Evolutionary conservation across 2,797 vertebrate species (phyloP).

Genomic region (Phalanger gymnotis): DNA sequence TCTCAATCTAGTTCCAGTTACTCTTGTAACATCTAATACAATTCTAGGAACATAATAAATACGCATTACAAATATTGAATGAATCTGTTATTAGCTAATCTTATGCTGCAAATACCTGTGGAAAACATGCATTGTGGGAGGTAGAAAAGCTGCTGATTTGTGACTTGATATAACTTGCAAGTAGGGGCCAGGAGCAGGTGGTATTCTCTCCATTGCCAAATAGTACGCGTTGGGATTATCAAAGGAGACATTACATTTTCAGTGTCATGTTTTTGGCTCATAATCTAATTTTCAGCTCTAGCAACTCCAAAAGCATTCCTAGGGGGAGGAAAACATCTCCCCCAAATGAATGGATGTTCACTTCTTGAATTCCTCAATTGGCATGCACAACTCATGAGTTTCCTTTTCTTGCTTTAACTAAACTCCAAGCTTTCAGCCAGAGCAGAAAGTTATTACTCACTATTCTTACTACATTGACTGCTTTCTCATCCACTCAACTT

Average conservation of each 20-base stretch:
- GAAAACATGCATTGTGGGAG: background rate
- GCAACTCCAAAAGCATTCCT: conserved; percentile 56
- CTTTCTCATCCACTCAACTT: conserved; percentile 62
- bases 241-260: conserved; percentile 63
- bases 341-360: conserved; percentile 39
- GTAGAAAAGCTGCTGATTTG: background rate
- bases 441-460: conserved; percentile 61
- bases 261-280: conserved; percentile 63
- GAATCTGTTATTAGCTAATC: background rate
- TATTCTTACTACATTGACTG: conserved; percentile 62
- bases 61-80: background rate
- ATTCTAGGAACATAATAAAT: background rate
- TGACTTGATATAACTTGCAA: background rate
- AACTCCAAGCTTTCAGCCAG: conserved; percentile 42
- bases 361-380: conserved; percentile 58
- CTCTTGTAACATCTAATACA: background rate
- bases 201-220: background rate
- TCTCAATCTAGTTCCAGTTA: background rate
- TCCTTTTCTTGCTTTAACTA: conserved; percentile 38
- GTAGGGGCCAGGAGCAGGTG: background rate
- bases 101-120: background rate
- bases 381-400: conserved; percentile 55
- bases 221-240: conserved; percentile 40
- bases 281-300: conserved; percentile 71
- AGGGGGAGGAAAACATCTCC: conserved; percentile 17